Conservation (phyloP, 2,888 invertebrate species). For the Nomada fucata region DNA sequence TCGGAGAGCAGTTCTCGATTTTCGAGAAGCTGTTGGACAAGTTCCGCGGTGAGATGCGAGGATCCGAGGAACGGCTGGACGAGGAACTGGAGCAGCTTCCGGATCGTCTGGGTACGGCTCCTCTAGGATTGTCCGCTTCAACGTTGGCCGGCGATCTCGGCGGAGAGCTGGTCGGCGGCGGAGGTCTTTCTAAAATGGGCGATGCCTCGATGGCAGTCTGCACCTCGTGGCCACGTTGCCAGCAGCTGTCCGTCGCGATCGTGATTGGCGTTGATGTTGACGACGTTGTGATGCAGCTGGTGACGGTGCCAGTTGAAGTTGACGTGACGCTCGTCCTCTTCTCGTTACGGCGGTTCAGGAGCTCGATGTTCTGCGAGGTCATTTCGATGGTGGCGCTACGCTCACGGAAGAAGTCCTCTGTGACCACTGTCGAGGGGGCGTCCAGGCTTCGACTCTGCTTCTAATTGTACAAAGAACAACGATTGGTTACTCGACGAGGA, state of each 20-base stretch:
- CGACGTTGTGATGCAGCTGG: conserved; percentile 60
- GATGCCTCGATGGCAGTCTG: conserved; percentile 53
- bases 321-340: conserved; percentile 53
- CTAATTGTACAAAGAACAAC: conserved; percentile 29
- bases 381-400: conserved; percentile 81
- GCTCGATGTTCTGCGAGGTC: conserved; percentile 82
- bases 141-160: conserved; percentile 79
- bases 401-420: conserved; percentile 79
- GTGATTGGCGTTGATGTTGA: conserved; percentile 65
- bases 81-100: conserved; percentile 80
- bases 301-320: conserved; percentile 46
- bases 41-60: conserved; percentile 62
- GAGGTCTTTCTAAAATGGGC: conserved; percentile 59
- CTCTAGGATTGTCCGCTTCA: conserved; percentile 77
- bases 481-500: not conserved
- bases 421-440: conserved; percentile 53
- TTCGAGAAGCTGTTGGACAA: conserved; percentile 65
- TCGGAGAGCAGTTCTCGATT: conserved; percentile 47
- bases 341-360: conserved; percentile 80
- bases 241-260: conserved; percentile 58
- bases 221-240: conserved; percentile 64
- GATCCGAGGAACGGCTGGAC: conserved; percentile 73
- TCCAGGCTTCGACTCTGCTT: conserved; percentile 65
- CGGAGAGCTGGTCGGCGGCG: conserved; percentile 77
- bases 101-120: conserved; percentile 75